These are phyloP conservation scores for Dryobates pubescens DNA, from an alignment of 2,797 vertebrate species.

Conservation along the genomic window DNA sequence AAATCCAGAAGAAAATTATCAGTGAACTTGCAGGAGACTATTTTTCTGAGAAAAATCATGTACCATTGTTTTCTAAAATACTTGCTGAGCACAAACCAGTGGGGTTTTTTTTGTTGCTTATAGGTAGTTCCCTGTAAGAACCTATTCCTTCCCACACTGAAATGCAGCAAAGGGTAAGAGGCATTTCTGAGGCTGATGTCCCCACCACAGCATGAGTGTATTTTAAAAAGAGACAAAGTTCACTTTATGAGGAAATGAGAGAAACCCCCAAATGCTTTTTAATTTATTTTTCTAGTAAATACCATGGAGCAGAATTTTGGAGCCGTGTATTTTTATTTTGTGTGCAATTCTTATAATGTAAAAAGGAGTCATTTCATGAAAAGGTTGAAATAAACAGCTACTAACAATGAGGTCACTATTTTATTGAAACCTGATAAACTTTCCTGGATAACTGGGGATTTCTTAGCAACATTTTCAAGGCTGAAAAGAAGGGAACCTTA, in stretches of 20 bases:
- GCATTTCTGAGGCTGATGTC: conserved; percentile 11
- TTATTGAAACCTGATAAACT: conserved; percentile 79
- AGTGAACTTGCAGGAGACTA: not conserved
- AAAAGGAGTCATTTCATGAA: conserved; percentile 67
- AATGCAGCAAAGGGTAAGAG: not conserved
- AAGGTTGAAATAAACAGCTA: conserved; percentile 66
- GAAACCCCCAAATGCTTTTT: conserved; percentile 65
- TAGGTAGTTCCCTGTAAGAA: not conserved
- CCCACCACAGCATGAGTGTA: not conserved
- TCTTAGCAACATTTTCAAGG: conserved; percentile 73
- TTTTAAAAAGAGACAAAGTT: conserved; percentile 55
- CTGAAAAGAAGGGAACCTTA: conserved; percentile 51
- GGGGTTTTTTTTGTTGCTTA: not conserved
- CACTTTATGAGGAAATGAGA: conserved; percentile 57
- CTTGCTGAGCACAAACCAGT: not conserved
- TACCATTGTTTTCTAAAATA: conserved; percentile 12
- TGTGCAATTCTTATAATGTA: conserved; percentile 59
- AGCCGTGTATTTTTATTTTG: conserved; percentile 72
- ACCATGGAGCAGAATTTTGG: conserved; percentile 68
- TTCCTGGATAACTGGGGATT: conserved; percentile 72
- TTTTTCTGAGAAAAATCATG: not conserved
- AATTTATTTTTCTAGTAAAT: conserved; percentile 78
- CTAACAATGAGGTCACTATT: conserved; percentile 80
- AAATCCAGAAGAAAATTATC: not conserved
- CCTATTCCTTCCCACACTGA: not conserved